phyloP scores from a whole-genome alignment of 2,113 vertebrate species.

The Tragulus kanchil region DNA sequence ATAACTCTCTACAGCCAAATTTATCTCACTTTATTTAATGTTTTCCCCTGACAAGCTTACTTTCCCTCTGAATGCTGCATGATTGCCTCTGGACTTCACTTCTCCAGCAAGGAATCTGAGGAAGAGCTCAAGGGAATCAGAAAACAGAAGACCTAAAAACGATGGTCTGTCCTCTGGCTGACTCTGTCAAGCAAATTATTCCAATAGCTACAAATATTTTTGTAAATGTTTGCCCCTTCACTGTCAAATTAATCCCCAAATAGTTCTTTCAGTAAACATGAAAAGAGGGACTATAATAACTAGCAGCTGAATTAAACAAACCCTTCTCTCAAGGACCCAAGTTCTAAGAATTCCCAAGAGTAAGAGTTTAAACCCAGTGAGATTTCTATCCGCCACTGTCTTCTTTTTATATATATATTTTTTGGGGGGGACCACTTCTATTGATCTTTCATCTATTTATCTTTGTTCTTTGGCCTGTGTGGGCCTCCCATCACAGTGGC shows the following conservation, averaged over 20 bases:
- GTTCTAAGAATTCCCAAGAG: slow-evolving; percentile 34
- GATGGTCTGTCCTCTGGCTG: slow-evolving; percentile 17
- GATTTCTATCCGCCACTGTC: neutral
- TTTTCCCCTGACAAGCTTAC: slow-evolving; percentile 61
- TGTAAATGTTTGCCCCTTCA: slow-evolving; percentile 42
- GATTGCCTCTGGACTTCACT: neutral
- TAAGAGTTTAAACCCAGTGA: slow-evolving; percentile 49
- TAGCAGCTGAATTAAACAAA: slow-evolving; percentile 36
- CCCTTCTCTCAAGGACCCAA: neutral
- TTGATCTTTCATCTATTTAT: too few species aligned
- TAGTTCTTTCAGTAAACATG: slow-evolving; percentile 47
- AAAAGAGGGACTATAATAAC: slow-evolving; percentile 49
- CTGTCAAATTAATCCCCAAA: slow-evolving; percentile 62
- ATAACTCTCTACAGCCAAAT: slow-evolving; percentile 68
- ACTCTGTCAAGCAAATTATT: slow-evolving; percentile 59
- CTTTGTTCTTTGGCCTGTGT: too few species aligned
- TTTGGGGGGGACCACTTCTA: too few species aligned
- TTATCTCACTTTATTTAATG: slow-evolving; percentile 78
- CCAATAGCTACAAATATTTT: slow-evolving; percentile 44
- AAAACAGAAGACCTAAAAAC: neutral
- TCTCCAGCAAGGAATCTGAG: slow-evolving; percentile 54
- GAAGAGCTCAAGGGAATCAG: slow-evolving; percentile 24
- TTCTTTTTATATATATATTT: too few species aligned
- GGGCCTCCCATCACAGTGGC: too few species aligned
- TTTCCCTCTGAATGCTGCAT: slow-evolving; percentile 58